These are phyloP conservation scores for Trichechus manatus DNA, from an alignment of 2,113 vertebrate species.

Conservation along the genomic window DNA sequence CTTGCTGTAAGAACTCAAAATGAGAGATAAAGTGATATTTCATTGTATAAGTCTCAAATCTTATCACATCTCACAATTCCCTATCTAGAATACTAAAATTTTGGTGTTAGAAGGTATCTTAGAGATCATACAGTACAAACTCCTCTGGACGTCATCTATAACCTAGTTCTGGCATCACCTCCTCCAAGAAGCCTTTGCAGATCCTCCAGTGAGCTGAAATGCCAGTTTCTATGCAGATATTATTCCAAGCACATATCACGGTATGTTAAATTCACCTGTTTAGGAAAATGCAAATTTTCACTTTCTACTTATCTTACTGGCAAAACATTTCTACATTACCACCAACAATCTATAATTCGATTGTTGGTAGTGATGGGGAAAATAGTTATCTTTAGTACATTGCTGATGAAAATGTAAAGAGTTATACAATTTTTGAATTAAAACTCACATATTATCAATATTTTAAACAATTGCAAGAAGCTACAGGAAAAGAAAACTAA, in stretches of 20 bases:
- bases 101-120: background rate
- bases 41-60: background rate
- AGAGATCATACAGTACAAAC: background rate
- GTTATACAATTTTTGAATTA: background rate
- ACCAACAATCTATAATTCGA: background rate
- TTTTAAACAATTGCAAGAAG: slow-evolving; percentile 43
- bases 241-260: background rate
- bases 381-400: slow-evolving; percentile 26
- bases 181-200: background rate
- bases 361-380: background rate
- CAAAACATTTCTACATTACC: slow-evolving; percentile 27
- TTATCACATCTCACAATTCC: slow-evolving; percentile 14
- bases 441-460: background rate
- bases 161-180: background rate
- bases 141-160: background rate
- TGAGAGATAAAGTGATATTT: background rate
- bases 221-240: background rate
- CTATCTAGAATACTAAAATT: slow-evolving; percentile 2
- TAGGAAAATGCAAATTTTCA: slow-evolving; percentile 32
- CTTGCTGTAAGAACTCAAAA: background rate
- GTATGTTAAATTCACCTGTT: background rate
- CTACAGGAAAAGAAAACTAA: slow-evolving; percentile 43
- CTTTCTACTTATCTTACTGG: background rate
- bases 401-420: slow-evolving; percentile 31
- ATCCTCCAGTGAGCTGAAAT: background rate